Evolutionary conservation across 2,113 vertebrate genomes (phyloP).

Genomic region (Microcebus ravelobensis): DNA sequence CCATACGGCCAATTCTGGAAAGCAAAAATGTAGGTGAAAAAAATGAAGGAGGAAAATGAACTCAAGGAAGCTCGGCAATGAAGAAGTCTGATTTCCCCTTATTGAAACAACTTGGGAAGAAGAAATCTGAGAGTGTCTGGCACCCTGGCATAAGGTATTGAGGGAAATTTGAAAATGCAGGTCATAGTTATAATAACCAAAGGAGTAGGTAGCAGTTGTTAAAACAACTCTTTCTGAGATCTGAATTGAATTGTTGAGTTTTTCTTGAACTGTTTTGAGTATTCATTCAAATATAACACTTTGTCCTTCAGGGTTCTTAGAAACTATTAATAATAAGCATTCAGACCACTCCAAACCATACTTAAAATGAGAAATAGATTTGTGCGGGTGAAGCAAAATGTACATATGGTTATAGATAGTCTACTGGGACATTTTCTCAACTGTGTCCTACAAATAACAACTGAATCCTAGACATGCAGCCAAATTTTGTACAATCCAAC

Average conservation of each 20-base stretch:
- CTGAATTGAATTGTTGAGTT: not conserved
- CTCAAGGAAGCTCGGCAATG: not conserved
- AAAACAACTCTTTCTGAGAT: not conserved
- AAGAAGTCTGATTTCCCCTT: slow-evolving; percentile 12
- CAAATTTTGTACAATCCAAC: slow-evolving; percentile 57
- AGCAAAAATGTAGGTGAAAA: not conserved
- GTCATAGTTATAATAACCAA: not conserved
- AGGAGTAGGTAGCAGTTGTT: not conserved
- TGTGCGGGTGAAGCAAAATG: slow-evolving; percentile 40
- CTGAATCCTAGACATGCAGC: slow-evolving; percentile 47
- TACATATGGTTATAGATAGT: slow-evolving; percentile 42
- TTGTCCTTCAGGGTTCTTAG: slow-evolving; percentile 8
- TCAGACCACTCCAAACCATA: slow-evolving; percentile 4
- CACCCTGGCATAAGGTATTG: not conserved
- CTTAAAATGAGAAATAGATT: slow-evolving; percentile 54
- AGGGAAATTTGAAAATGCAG: slow-evolving; percentile 21
- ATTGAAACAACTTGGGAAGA: slow-evolving; percentile 21
- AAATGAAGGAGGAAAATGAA: not conserved
- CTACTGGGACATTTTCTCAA: slow-evolving; percentile 64
- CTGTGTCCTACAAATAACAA: slow-evolving; percentile 66
- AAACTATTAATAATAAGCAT: not conserved
- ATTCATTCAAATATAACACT: slow-evolving; percentile 40
- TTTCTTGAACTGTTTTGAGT: slow-evolving; percentile 37
- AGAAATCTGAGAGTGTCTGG: not conserved
- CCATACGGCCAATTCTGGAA: not conserved